Base-by-base conservation (phyloP, 2,888 invertebrate genomes). In the Geophilus truncorum region DNA sequence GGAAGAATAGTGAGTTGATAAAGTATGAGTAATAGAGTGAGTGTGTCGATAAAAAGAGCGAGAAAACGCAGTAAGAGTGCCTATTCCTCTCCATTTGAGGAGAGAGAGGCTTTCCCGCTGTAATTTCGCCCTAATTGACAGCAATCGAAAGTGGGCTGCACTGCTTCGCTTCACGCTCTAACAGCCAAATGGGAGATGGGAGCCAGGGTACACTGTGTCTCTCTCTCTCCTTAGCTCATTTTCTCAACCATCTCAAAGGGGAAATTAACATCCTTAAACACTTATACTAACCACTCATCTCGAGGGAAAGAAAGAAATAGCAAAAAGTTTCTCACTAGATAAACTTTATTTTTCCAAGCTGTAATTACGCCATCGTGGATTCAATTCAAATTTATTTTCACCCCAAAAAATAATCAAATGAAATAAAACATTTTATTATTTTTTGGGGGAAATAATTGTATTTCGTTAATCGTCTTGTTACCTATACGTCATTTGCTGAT, bases 221-320 rank as follows among this genome's bases (percentile, higher is more conserved):
- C n/a, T 62, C 40, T 62, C 57, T 62, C 57, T 62, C 57, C 21
- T 23, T 62, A 40, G 40, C 57, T 62, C 57, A 62, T 62, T 62
- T 62, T 62, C 57, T 62, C 57, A 62, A 62, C 57, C 57, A 62
- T 62, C 57, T 62, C 57, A 62, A 62, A 62, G 57, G 57, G 57
- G 57, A 62, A 62, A 62, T 62, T 62, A 62, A 62, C 57, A 62
- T 62, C 57, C 57, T 62, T 62, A 62, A 62, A 62, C 57, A 62
- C 57, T 62, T 62, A 62, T 62, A 62, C 57, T 62, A 62, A 62
- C 57, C 57, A 62, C 57, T 62, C 57, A 62, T 62, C 57, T 62
- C 57, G 57, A 23, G 57, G 57, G 57, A 62, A 23, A 62, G 57
- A 62, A 62, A 62, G 57, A 62, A 62, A 62, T 62, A 62, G 57